Conservation (phyloP, 2,113 vertebrate species). For the Glaucomys volans region DNA sequence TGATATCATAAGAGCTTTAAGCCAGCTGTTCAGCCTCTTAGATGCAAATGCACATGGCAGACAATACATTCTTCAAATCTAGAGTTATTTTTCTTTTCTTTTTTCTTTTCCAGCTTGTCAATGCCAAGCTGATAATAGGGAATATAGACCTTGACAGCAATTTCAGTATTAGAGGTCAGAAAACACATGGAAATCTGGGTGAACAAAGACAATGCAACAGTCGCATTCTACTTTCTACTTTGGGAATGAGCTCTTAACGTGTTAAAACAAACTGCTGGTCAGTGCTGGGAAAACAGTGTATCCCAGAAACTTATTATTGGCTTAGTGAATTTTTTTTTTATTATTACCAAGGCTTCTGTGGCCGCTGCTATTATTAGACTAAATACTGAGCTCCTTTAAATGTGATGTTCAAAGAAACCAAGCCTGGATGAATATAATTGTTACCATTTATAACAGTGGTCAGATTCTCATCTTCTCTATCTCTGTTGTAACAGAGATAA, state of each 20-base stretch:
- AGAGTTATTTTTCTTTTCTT: conserved; percentile 32
- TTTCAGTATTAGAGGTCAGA: conserved; percentile 41
- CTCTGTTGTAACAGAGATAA: background rate
- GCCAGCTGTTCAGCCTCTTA: conserved; percentile 1
- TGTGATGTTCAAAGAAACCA: conserved; percentile 43
- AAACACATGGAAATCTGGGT: background rate
- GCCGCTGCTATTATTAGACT: background rate
- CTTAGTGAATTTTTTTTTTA: conserved; percentile 53
- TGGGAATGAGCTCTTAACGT: conserved; percentile 14
- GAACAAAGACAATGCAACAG: conserved; percentile 11
- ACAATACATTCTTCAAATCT: conserved; percentile 30
- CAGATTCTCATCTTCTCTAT: background rate
- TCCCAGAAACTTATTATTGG: background rate
- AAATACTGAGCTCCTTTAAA: conserved; percentile 31
- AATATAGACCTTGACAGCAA: background rate
- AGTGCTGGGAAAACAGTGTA: background rate
- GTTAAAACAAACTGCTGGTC: conserved; percentile 21
- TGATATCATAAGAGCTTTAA: background rate
- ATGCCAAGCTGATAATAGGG: background rate
- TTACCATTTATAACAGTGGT: conserved; percentile 24
- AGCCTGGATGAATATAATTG: background rate
- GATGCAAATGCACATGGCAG: background rate
- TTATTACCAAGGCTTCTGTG: background rate
- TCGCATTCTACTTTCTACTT: background rate
- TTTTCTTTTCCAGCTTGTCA: conserved; percentile 28